phyloP scores from a whole-genome alignment of 2,113 vertebrate species.

The Ramphastos sulfuratus region DNA sequence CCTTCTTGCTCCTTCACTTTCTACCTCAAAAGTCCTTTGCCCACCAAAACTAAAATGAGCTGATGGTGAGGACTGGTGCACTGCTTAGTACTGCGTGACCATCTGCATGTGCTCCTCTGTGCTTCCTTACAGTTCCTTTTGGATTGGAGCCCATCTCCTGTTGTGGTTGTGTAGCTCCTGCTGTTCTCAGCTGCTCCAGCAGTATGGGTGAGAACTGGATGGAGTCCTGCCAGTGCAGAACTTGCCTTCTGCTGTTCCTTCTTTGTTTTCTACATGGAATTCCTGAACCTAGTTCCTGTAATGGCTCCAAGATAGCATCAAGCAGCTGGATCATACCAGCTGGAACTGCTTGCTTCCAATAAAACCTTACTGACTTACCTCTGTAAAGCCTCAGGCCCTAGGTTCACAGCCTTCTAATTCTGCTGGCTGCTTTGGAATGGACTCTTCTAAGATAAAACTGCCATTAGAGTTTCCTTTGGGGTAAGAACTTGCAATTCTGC shows the following conservation, averaged over 20 bases:
- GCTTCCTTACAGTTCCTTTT: background rate
- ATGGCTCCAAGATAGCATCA: background rate
- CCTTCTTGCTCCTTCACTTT: background rate
- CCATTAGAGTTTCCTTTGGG: background rate
- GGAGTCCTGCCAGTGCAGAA: background rate
- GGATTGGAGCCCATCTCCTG: background rate
- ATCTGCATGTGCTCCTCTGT: fast-evolving
- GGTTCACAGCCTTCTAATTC: background rate
- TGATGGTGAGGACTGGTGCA: background rate
- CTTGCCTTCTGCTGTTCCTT: background rate
- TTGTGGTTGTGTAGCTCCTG: background rate
- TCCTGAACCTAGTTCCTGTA: background rate
- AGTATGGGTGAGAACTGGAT: background rate
- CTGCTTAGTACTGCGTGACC: background rate
- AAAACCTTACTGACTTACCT: background rate
- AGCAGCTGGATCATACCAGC: background rate
- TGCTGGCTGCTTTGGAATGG: background rate
- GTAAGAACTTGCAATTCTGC: background rate
- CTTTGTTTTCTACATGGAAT: background rate
- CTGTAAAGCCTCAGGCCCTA: background rate
- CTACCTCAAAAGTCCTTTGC: background rate
- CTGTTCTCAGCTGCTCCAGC: background rate
- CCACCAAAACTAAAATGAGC: background rate
- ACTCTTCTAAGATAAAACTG: background rate
- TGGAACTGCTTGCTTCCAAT: background rate